phyloP scores from a whole-genome alignment of 2,797 vertebrate genomes.

The Poecilia gillii region DNA sequence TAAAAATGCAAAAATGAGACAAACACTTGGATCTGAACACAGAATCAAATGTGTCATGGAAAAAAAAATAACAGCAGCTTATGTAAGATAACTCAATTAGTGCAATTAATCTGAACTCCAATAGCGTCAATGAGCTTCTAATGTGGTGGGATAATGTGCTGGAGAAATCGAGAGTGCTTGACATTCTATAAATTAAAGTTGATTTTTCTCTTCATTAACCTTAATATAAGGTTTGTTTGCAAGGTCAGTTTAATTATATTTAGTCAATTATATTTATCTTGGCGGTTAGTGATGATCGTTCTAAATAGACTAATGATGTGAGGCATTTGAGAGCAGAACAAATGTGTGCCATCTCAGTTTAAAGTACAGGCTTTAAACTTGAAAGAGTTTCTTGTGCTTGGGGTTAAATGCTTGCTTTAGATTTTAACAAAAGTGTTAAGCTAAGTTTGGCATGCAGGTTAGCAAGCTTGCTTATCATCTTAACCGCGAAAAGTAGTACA shows the following conservation, averaged over 20 bases:
- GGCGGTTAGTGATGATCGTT: slow-evolving; percentile 23
- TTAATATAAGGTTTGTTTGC: slow-evolving; percentile 16
- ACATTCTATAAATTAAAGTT: slow-evolving; percentile 26
- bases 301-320: slow-evolving; percentile 33
- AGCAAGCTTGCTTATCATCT: not conserved
- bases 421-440: not conserved
- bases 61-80: slow-evolving; percentile 19
- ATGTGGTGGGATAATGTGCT: slow-evolving; percentile 11
- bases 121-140: slow-evolving; percentile 36
- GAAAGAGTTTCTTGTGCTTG: not conserved
- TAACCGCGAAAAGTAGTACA: not conserved
- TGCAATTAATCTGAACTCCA: slow-evolving; percentile 28
- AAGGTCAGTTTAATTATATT: slow-evolving; percentile 32
- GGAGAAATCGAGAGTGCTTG: slow-evolving; percentile 22
- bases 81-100: slow-evolving; percentile 16
- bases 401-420: not conserved
- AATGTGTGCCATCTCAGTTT: slow-evolving; percentile 1
- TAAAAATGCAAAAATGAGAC: not conserved
- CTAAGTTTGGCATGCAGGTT: not conserved
- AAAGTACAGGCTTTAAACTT: not conserved
- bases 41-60: slow-evolving; percentile 6
- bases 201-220: slow-evolving; percentile 22
- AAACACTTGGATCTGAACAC: slow-evolving; percentile 7
- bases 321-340: slow-evolving; percentile 20
- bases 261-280: slow-evolving; percentile 21